A percentile compares a stretch with the other conserved stretches of the same genome.
These are phyloP conservation scores for Malurus splendens DNA, from an alignment of 2,797 vertebrate genomes.

Conservation along the genomic window DNA sequence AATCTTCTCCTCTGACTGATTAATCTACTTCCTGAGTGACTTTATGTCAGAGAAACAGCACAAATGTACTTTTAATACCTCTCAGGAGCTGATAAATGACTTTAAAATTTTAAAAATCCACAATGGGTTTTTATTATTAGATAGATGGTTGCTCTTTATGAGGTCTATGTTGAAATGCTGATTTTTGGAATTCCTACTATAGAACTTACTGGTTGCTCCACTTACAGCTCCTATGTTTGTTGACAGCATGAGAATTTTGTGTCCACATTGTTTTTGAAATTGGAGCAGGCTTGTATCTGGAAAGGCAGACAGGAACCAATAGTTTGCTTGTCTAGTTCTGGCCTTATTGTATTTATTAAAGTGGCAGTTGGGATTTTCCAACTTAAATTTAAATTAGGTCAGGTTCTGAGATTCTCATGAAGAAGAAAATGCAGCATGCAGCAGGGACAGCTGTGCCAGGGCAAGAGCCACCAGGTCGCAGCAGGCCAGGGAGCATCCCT, in stretches of 20 bases:
- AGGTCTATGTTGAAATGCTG: not conserved
- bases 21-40: not conserved
- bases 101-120: not conserved
- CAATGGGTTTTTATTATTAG: not conserved
- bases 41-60: not conserved
- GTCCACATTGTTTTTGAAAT: not conserved
- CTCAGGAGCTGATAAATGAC: not conserved
- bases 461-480: not conserved
- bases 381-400: not conserved
- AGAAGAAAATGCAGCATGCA: fast-evolving
- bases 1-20: not conserved
- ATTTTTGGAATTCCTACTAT: not conserved
- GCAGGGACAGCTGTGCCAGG: not conserved
- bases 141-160: not conserved
- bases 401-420: not conserved
- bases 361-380: not conserved
- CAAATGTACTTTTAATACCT: not conserved
- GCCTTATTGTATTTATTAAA: not conserved
- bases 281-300: not conserved
- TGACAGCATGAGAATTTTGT: not conserved
- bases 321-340: not conserved
- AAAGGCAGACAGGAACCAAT: not conserved
- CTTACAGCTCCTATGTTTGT: not conserved
- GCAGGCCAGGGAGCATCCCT: not conserved
- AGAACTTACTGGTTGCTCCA: not conserved